Conservation (phyloP, 1,140 invertebrate species). For the Leptinotarsa undecemlineata region DNA sequence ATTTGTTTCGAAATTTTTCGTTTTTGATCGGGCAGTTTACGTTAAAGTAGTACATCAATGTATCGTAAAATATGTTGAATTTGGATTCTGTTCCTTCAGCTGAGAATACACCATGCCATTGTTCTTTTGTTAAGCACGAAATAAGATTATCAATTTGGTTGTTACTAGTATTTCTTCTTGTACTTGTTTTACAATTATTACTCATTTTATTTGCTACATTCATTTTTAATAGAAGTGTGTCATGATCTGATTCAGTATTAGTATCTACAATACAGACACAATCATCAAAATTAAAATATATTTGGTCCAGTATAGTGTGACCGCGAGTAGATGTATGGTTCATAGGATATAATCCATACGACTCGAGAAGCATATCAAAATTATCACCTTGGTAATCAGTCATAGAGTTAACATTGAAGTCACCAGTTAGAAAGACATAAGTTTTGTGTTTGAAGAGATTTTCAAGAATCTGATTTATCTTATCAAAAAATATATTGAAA, state of each 20-base stretch:
- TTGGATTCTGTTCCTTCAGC: neutral
- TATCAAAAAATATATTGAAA: too few relatives aligned
- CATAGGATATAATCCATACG: neutral
- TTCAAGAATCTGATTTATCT: too few relatives aligned
- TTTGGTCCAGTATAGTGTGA: neutral
- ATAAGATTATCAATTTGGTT: too few relatives aligned
- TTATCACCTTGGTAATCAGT: neutral
- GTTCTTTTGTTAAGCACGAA: neutral
- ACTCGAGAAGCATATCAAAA: neutral
- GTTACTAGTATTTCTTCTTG: neutral
- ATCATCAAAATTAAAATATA: constrained; percentile 8
- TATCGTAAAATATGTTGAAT: constrained; percentile 9
- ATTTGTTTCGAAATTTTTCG: neutral
- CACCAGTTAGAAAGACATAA: neutral
- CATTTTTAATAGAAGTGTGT: neutral
- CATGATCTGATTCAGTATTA: constrained; percentile 13
- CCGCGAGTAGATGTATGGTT: neutral
- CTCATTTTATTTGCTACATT: neutral
- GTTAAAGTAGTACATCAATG: neutral
- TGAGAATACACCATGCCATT: neutral
- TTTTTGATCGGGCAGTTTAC: neutral
- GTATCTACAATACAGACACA: neutral
- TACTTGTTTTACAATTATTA: neutral
- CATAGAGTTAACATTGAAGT: constrained; percentile 8
- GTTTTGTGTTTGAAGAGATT: neutral